Percentiles rank a stretch among this genome's conserved stretches.
Conservation (phyloP, 2,888 invertebrate genomes). For the Bellardia pandia region DNA sequence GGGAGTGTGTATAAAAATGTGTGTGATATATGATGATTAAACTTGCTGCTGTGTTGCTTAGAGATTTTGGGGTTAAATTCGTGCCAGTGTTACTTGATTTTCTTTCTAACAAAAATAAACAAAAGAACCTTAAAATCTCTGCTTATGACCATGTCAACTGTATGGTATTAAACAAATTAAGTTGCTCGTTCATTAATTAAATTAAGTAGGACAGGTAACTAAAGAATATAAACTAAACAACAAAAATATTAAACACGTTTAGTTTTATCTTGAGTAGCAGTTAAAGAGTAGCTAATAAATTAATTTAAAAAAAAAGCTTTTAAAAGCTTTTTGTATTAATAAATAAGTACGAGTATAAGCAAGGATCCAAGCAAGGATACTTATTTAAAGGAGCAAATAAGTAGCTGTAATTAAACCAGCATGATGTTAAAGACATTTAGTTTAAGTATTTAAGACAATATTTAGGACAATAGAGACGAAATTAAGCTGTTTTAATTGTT, state of each 20-base stretch:
- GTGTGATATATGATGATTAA: slow-evolving; percentile 30
- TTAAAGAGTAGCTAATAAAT: neutral
- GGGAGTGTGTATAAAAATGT: slow-evolving; percentile 9
- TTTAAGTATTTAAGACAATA: neutral
- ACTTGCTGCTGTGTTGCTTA: slow-evolving; percentile 4
- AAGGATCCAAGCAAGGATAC: neutral
- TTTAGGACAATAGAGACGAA: too few relatives aligned
- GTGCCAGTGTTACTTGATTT: neutral
- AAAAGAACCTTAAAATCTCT: neutral
- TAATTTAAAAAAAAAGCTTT: neutral
- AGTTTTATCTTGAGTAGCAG: neutral
- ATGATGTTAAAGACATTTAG: neutral
- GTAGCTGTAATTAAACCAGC: neutral
- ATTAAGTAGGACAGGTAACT: neutral
- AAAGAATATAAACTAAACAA: neutral
- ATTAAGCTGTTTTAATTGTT: too few relatives aligned
- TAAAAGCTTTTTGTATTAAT: neutral
- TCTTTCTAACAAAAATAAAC: neutral
- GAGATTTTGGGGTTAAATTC: slow-evolving; percentile 16
- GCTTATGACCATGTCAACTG: neutral
- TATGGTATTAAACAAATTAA: slow-evolving; percentile 17
- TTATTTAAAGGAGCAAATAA: neutral
- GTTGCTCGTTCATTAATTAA: neutral
- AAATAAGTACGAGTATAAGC: neutral
- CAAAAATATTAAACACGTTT: neutral